These are phyloP conservation scores for Peromyscus californicus DNA, from an alignment of 2,113 vertebrate genomes.

Conservation along the genomic window DNA sequence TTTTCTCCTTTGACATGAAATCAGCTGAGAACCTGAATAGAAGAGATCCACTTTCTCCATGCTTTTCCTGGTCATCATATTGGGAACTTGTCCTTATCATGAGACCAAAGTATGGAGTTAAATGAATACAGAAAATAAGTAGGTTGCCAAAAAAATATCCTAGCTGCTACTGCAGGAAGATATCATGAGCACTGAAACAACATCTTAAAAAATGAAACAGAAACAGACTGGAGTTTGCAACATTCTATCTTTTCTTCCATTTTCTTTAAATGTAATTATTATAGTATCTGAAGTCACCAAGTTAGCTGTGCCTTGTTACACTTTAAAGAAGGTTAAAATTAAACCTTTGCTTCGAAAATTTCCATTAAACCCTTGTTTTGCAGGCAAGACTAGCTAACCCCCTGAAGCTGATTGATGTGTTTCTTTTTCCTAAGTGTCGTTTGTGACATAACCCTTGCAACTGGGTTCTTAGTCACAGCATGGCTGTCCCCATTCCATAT, in stretches of 20 bases:
- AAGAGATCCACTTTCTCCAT: conserved; percentile 22
- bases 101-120: conserved; percentile 11
- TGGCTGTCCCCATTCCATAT: conserved; percentile 1
- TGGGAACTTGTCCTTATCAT: background rate
- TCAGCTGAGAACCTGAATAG: conserved; percentile 33
- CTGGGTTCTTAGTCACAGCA: conserved; percentile 38
- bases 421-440: conserved; percentile 36
- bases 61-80: background rate
- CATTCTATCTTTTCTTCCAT: background rate
- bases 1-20: conserved; percentile 47
- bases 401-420: background rate
- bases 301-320: conserved; percentile 30
- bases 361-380: background rate
- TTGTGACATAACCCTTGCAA: conserved; percentile 22
- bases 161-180: background rate
- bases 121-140: conserved; percentile 57
- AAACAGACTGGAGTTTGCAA: conserved; percentile 43
- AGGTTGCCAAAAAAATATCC: background rate
- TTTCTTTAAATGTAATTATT: conserved; percentile 60
- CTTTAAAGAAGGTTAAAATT: conserved; percentile 36
- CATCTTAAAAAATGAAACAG: conserved; percentile 51
- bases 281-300: conserved; percentile 17
- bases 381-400: background rate
- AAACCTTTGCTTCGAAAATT: conserved; percentile 62
- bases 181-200: conserved; percentile 39